phyloP scores from a whole-genome alignment of 2,113 vertebrate species.

The Phodopus roborovskii region DNA sequence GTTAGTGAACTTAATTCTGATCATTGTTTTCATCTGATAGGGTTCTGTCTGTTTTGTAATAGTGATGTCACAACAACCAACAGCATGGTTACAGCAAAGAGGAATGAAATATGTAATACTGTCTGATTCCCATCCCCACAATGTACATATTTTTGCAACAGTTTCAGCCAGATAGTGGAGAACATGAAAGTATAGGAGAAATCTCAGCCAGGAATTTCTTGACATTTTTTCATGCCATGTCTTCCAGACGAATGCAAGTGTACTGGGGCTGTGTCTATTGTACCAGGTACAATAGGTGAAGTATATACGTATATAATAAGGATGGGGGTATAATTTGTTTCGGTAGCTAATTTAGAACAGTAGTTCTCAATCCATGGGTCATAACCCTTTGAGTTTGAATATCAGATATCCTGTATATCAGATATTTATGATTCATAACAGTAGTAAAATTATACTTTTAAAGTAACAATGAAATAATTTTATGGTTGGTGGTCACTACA shows the following conservation, averaged over 20 bases:
- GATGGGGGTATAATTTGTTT: background rate
- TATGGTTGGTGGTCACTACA: background rate
- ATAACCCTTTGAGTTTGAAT: background rate
- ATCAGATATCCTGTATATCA: background rate
- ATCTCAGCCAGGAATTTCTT: background rate
- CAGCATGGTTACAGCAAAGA: background rate
- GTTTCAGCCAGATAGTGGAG: background rate
- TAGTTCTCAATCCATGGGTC: background rate
- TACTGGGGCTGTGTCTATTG: background rate
- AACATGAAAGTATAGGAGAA: slow-evolving; percentile 9
- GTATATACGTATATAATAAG: background rate
- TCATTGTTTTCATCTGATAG: background rate
- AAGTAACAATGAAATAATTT: background rate
- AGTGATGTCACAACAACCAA: background rate
- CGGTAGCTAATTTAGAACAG: background rate
- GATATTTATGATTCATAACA: background rate
- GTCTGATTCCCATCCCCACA: background rate
- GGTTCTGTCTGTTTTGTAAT: background rate
- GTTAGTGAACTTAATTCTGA: background rate
- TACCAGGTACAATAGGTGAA: background rate
- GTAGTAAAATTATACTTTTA: background rate
- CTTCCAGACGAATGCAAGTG: background rate
- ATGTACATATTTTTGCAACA: background rate
- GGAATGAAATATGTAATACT: background rate
- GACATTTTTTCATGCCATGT: background rate